Conservation (phyloP, 2,113 vertebrate genomes). For the Thalassoma bifasciatum region DNA sequence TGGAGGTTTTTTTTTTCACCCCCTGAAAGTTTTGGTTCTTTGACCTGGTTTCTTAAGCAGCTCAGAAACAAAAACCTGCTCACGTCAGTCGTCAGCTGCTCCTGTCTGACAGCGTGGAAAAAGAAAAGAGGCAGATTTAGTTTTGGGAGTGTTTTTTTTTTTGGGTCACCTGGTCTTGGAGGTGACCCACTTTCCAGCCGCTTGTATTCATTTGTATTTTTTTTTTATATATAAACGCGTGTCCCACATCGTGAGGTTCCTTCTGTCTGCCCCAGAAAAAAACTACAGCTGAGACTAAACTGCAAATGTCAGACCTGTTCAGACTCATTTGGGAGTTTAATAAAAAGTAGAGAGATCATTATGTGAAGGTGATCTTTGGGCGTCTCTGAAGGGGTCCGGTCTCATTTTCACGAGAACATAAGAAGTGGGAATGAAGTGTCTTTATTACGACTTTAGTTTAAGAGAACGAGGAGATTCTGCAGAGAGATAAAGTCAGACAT, state of each 20-base stretch:
- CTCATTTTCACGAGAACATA: constrained; percentile 22
- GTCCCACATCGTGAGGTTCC: constrained; percentile 42
- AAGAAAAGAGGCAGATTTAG: neutral
- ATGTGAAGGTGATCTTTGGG: constrained; percentile 27
- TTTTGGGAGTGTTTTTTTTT: neutral
- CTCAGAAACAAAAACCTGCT: constrained; percentile 2
- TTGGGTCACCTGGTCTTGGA: constrained; percentile 13
- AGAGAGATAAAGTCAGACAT: no score
- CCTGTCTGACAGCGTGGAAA: neutral
- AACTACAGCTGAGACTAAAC: constrained; percentile 17
- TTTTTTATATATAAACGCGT: neutral
- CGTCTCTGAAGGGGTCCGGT: neutral
- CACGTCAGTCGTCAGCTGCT: constrained; percentile 1
- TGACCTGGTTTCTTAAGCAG: constrained; percentile 40
- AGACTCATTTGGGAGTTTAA: neutral
- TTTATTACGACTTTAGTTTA: neutral
- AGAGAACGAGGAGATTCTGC: no score
- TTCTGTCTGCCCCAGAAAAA: constrained; percentile 47
- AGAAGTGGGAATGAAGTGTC: neutral
- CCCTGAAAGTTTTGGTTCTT: constrained; percentile 13
- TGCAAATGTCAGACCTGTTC: neutral
- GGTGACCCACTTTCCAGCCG: constrained; percentile 43
- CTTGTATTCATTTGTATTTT: constrained; percentile 16
- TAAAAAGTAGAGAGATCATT: constrained; percentile 1
- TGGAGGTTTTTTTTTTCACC: neutral